These are phyloP conservation scores for Cydia splendana DNA, from an alignment of 1,140 invertebrate genomes.

Conservation along the genomic window DNA sequence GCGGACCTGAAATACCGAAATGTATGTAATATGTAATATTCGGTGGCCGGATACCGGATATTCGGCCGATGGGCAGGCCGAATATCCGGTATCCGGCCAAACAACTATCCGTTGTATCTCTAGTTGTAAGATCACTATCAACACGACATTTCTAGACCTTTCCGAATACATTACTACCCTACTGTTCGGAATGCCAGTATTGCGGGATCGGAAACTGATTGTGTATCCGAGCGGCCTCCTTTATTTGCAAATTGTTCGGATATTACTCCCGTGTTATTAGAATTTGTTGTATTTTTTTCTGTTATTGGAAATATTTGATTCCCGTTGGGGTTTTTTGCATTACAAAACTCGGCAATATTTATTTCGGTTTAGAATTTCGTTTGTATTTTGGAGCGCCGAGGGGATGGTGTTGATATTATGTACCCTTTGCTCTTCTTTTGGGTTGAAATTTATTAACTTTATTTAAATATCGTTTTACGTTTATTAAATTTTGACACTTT, in stretches of 20 bases:
- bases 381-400: not conserved
- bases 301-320: constrained; percentile 33
- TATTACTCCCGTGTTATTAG: constrained; percentile 31
- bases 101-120: no score
- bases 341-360: constrained; percentile 28
- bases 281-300: constrained; percentile 29
- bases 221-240: constrained; percentile 13
- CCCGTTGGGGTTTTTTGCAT: constrained; percentile 24
- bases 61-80: no score
- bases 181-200: not conserved
- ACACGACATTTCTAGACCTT: not conserved
- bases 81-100: no score
- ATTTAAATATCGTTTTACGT: no score
- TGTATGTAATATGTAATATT: no score
- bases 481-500: not conserved
- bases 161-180: not conserved
- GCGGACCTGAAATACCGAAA: no score
- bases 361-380: constrained; percentile 24
- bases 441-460: not conserved
- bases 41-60: no score
- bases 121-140: no score
- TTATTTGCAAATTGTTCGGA: constrained; percentile 26
- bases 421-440: not conserved
- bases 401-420: not conserved
- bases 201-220: not conserved